Conservation (phyloP, 2,888 invertebrate species). For the Incurvaria masculella region DNA sequence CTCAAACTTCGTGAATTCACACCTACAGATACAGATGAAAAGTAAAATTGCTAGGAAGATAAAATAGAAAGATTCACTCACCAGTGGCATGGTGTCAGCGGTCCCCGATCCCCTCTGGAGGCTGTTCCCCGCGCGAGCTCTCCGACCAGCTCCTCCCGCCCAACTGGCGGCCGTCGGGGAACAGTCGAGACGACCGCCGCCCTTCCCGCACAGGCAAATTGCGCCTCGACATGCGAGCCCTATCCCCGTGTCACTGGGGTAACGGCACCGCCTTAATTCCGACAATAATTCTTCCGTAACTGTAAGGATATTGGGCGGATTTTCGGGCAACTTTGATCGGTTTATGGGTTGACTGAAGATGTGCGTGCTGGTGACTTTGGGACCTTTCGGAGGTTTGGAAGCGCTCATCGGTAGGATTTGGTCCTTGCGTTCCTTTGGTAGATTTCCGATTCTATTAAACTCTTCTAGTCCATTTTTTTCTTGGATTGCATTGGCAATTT, state of each 20-base stretch:
- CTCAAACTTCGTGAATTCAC: no score
- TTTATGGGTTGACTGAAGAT: not conserved
- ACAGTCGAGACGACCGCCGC: not conserved
- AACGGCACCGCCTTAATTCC: not conserved
- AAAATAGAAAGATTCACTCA: not conserved
- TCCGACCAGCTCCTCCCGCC: constrained; percentile 37
- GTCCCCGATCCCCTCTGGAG: constrained; percentile 25
- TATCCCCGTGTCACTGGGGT: not conserved
- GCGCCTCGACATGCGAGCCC: not conserved
- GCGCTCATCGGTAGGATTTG: no score
- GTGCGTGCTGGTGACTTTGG: no score
- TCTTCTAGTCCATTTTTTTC: no score
- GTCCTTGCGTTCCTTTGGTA: no score
- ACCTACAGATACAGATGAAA: no score
- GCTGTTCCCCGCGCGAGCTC: constrained; percentile 32
- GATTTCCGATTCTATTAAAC: no score
- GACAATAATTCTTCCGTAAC: not conserved
- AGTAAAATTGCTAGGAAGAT: no score
- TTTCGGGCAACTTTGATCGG: not conserved
- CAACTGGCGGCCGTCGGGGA: constrained; percentile 24
- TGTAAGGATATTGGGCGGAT: not conserved
- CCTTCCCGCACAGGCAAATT: not conserved
- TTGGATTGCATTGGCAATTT: no score
- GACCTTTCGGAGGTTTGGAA: no score
- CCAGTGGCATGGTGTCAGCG: not conserved